These are phyloP conservation scores for Diaprepes abbreviatus DNA, from an alignment of 2,888 invertebrate species.

Conservation along the genomic window DNA sequence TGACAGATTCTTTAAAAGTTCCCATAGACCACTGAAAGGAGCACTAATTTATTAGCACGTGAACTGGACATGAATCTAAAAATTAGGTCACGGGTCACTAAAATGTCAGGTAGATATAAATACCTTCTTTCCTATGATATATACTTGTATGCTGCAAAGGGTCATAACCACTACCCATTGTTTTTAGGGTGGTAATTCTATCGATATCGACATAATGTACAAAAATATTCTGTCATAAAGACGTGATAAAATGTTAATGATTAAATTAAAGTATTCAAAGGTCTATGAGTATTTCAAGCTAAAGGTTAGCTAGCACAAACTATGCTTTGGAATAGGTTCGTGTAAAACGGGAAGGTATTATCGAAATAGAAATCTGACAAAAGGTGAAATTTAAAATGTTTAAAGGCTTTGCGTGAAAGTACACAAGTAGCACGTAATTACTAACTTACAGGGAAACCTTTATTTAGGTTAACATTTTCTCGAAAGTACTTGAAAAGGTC, in stretches of 20 bases:
- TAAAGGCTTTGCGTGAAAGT: slow-evolving; percentile 47
- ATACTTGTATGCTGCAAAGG: slow-evolving; percentile 74
- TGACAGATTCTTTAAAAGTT: no score
- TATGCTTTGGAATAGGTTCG: slow-evolving; percentile 51
- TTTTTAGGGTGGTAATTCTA: slow-evolving; percentile 18
- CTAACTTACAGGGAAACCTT: slow-evolving; percentile 2
- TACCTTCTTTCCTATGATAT: slow-evolving; percentile 69
- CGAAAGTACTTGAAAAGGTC: slow-evolving; percentile 11
- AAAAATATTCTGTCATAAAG: background rate
- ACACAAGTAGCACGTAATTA: slow-evolving; percentile 38
- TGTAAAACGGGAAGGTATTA: slow-evolving; percentile 55
- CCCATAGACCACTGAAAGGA: no score
- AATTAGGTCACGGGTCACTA: background rate
- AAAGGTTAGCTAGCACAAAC: slow-evolving; percentile 48
- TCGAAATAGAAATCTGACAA: slow-evolving; percentile 61
- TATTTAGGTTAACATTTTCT: slow-evolving; percentile 7
- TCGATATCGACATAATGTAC: background rate
- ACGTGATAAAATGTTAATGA: background rate
- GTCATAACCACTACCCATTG: slow-evolving; percentile 56
- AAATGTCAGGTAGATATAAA: slow-evolving; percentile 24
- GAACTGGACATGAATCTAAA: background rate
- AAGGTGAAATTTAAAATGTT: slow-evolving; percentile 57
- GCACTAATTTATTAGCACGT: background rate
- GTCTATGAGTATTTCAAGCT: background rate
- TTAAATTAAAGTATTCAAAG: background rate